These are phyloP conservation scores for Anolis sagrei DNA, from an alignment of 2,113 vertebrate species.

Conservation along the genomic window DNA sequence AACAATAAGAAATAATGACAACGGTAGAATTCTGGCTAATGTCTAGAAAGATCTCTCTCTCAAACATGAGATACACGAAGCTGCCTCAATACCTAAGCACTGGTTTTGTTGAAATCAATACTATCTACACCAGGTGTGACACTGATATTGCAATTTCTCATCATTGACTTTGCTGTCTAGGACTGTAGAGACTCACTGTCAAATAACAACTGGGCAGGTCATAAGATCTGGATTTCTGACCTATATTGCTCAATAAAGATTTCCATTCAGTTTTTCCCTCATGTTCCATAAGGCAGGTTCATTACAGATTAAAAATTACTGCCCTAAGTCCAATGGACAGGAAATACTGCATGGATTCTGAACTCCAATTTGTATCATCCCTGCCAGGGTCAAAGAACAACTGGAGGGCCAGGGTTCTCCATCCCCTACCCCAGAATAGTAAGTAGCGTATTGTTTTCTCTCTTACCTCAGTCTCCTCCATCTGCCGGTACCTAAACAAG, in stretches of 20 bases:
- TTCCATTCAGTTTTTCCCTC: background rate
- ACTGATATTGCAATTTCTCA: no score
- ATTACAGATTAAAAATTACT: background rate
- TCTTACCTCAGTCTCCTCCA: slow-evolving; percentile 68
- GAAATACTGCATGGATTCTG: background rate
- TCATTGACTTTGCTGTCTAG: no score
- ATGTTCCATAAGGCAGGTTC: background rate
- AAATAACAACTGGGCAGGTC: no score
- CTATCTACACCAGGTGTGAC: no score
- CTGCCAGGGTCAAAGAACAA: background rate
- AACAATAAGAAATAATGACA: no score
- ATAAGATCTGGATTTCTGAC: background rate
- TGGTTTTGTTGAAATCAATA: background rate
- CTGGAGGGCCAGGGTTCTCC: no score
- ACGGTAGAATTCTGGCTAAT: no score
- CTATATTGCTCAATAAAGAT: background rate
- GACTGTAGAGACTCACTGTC: no score
- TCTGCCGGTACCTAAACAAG: slow-evolving; percentile 64
- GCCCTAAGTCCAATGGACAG: background rate
- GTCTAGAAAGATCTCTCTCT: no score
- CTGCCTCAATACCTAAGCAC: background rate
- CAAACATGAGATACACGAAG: background rate
- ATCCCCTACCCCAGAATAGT: no score
- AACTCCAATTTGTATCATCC: no score
- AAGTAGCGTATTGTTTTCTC: no score